phyloP scores from a whole-genome alignment of 1,140 invertebrate genomes.

The Calosoma granatense region DNA sequence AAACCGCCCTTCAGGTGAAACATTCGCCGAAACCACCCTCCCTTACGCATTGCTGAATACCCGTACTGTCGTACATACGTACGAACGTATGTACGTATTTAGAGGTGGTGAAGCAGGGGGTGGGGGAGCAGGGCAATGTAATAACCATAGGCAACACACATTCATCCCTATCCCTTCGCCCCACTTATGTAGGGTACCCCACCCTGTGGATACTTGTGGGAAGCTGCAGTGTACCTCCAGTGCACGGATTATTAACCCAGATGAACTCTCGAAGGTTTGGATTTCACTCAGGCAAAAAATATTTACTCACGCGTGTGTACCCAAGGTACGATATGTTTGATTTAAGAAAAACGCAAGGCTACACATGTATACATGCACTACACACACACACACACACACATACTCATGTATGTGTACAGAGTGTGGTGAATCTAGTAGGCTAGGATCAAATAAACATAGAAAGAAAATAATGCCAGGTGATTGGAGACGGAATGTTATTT shows the following conservation, averaged over 20 bases:
- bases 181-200: no score
- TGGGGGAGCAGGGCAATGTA: neutral
- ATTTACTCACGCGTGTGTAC: neutral
- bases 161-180: neutral
- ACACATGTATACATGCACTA: no score
- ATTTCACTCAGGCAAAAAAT: neutral
- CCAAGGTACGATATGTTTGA: no score
- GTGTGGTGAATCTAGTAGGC: no score
- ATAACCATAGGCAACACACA: neutral
- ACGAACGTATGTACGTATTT: neutral
- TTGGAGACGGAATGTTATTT: no score
- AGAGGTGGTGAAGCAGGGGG: neutral
- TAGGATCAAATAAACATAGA: no score
- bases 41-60: neutral
- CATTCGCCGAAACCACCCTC: neutral
- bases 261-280: neutral
- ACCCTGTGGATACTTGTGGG: neutral
- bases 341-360: no score
- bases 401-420: no score
- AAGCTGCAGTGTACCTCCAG: neutral
- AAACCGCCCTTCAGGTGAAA: conserved; percentile 27
- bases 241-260: neutral
- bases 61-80: neutral
- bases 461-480: no score
- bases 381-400: no score